phyloP scores from a whole-genome alignment of 2,888 invertebrate species.

The Temnothorax ravouxi region DNA sequence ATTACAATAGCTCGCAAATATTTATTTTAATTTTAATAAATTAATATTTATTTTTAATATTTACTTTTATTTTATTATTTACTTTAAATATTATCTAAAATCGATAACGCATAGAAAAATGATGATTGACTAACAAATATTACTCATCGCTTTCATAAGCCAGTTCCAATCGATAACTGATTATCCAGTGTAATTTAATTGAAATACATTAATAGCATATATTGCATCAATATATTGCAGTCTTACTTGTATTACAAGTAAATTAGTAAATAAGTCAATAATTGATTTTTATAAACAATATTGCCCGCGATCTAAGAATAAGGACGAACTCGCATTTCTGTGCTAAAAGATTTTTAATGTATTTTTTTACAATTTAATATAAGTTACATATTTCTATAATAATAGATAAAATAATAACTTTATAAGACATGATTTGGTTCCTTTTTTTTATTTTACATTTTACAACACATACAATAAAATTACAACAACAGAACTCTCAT shows the following conservation, averaged over 20 bases:
- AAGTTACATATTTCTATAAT: too few species aligned
- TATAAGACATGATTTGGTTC: too few species aligned
- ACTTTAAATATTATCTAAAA: background rate
- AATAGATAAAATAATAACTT: too few species aligned
- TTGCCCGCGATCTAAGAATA: too few species aligned
- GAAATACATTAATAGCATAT: background rate
- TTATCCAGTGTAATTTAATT: background rate
- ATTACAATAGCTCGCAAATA: background rate
- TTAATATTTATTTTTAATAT: background rate
- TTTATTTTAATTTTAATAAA: constrained; percentile 15
- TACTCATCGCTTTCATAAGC: background rate
- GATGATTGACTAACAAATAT: background rate
- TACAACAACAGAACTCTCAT: too few species aligned
- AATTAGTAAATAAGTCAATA: background rate
- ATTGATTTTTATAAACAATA: too few species aligned
- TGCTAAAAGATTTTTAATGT: too few species aligned
- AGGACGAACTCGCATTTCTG: too few species aligned
- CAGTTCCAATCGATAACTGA: background rate
- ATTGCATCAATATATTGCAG: background rate
- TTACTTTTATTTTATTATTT: background rate
- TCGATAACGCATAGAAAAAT: background rate
- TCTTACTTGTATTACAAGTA: background rate
- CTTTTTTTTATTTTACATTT: too few species aligned
- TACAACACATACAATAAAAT: too few species aligned
- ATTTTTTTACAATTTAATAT: too few species aligned